Base-by-base conservation (phyloP, 1,140 invertebrate genomes). In the Brachionus asplanchnoidis region DNA sequence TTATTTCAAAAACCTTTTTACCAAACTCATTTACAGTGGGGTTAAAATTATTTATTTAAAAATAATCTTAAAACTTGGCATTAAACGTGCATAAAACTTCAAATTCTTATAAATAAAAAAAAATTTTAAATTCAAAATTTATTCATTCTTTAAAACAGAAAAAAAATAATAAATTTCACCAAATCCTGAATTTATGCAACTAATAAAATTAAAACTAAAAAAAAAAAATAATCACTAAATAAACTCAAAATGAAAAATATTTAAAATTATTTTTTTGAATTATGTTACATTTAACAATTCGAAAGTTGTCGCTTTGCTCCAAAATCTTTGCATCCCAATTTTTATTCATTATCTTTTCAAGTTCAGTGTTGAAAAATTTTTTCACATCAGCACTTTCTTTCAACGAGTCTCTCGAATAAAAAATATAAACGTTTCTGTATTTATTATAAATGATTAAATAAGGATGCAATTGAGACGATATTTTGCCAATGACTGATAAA, bases 231-330 rank as follows among this genome's bases (percentile, higher is more conserved):
- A 32, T 36, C 32, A 36, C 32, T 36, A 36, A 36, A 36, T 42
- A 44, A n/a, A 42, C 42, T 50, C 46, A 77, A 77, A 77, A 77
- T 23, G 73, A 77, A 50, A 77, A 77, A 77, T 77, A 77, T 36
- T 77, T 77, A 50, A 77, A 77, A 14, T 77, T 46, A 26, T 77
- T 77, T 36, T 32, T 50, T 77, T 46, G 42, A 28, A 77, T 46
- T 3, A 77, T 17, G 42, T 28, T 77, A 50, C 73, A 77, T 23
- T 50, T 77, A 14, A 77, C 26, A 28, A 77, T 50, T 8, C 23
- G 46, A 53, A 50, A 77, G 17, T 77, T 53, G 12, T 77, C 44
- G 14, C 42, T 17, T 50, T 50, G 8, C 1, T 77, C 73, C 6
- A 77, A 50, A 26, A 77, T 26, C 12, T 23, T 2, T 26, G 73